Base-by-base conservation (phyloP, 2,888 invertebrate species). In the Loripinus fragilis region DNA sequence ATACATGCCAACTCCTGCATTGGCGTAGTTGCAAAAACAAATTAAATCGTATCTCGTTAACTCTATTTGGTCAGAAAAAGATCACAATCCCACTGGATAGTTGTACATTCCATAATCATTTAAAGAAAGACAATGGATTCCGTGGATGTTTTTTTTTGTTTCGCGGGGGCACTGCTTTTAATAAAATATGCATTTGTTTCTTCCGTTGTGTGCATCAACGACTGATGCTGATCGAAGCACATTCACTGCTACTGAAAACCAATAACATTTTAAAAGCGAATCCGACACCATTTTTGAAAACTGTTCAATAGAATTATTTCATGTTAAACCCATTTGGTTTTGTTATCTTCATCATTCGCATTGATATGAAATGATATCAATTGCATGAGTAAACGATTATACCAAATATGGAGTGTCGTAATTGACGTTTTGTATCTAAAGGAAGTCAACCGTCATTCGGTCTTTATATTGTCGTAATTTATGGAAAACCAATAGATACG, bases 401-500 rank as follows among this genome's bases (percentile, higher is more conserved):
- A 23, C 41, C 45, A 67, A 67, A 67, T 67, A 67, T 67, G 67
- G 45, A 41, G 3, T 67, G 45, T 45, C 45, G 42, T 67, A 67
- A 67, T 67, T 67, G 67, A 23, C 67, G 67, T 67, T 42, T 67
- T 67, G 67, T 67, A 25, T 15, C 41, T 8, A 78, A 52, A 67
- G 82, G 82, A 80, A 82, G 70, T 70, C 41, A 28, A 45, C 70
- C 52, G 60, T 77, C 66, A 83, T 71, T 48, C 50, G 45, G 69
- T 69, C 71, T 74, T 75, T 80, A 50, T 66, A 48, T 28, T 41
- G 50, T 23, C 66, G 64, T 80, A 83, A 83, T 80, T 83, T 83
- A 83, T 83, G 74, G 82, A 69, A 71, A 74, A 71, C 67, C 82
- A 50, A 82, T 77, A 77, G 55, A 74, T 68, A 23, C 30, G 60